phyloP scores from a whole-genome alignment of 1,140 invertebrate genomes.

The Orius insidiosus region DNA sequence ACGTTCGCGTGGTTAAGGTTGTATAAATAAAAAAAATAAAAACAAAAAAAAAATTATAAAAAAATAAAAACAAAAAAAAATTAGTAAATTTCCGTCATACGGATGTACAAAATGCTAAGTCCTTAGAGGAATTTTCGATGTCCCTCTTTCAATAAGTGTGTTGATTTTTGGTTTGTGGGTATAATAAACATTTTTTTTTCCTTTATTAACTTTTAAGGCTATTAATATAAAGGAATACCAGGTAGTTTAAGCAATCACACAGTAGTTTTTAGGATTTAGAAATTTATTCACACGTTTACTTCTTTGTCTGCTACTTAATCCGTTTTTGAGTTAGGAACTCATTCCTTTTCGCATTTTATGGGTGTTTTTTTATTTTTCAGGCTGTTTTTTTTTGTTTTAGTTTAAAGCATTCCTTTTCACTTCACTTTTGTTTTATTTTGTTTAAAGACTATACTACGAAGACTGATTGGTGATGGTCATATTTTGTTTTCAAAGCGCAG shows the following conservation, averaged over 20 bases:
- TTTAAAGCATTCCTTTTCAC: neutral
- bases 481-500: conserved; percentile 13
- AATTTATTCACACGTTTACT: neutral
- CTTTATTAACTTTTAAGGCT: neutral
- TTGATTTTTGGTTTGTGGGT: conserved; percentile 7
- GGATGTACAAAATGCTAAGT: neutral
- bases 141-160: conserved; percentile 8
- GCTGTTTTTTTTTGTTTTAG: neutral
- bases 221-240: neutral
- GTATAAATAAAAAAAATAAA: neutral
- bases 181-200: neutral
- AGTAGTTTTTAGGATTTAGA: conserved; percentile 6
- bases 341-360: neutral
- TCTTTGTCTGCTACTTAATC: neutral
- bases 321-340: neutral
- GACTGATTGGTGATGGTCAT: conserved; percentile 16
- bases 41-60: conserved; percentile 1
- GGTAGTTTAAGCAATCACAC: neutral
- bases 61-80: neutral
- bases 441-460: conserved; percentile 13
- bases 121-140: neutral
- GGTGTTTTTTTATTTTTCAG: neutral
- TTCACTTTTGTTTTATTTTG: conserved; percentile 4
- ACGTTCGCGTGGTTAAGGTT: conserved; percentile 11
- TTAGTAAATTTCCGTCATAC: neutral